These are phyloP conservation scores for Callocephalon fimbriatum DNA, from an alignment of 2,113 vertebrate genomes.

Conservation along the genomic window DNA sequence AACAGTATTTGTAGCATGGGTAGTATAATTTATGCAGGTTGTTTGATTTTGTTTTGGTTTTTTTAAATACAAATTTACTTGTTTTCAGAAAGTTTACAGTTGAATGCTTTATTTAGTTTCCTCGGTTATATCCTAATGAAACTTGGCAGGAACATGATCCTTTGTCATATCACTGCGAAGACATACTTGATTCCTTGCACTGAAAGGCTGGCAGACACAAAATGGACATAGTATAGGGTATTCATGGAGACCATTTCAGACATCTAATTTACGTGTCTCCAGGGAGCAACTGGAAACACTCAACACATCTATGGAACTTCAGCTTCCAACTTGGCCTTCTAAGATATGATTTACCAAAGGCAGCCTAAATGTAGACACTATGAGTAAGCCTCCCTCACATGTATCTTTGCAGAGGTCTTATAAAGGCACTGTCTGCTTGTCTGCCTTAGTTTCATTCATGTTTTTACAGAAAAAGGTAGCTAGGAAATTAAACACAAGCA, in stretches of 20 bases:
- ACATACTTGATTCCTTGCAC: neutral
- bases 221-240: neutral
- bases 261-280: neutral
- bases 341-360: slow-evolving; percentile 5
- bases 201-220: neutral
- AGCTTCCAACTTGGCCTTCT: neutral
- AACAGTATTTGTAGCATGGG: neutral
- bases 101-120: neutral
- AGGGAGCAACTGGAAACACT: neutral
- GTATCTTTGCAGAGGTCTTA: neutral
- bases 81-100: neutral
- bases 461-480: neutral
- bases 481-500: neutral
- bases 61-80: neutral
- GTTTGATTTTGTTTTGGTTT: neutral
- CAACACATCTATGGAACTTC: neutral
- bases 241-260: neutral
- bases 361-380: neutral
- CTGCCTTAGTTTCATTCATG: neutral
- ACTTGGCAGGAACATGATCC: neutral
- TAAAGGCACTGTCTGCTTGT: neutral
- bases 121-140: neutral
- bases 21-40: neutral
- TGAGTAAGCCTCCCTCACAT: neutral
- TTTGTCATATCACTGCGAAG: neutral